Percentiles rank a stretch among this genome's conserved stretches.
Conservation (phyloP, 2,888 invertebrate species). For the Erpobdella octoculata region DNA sequence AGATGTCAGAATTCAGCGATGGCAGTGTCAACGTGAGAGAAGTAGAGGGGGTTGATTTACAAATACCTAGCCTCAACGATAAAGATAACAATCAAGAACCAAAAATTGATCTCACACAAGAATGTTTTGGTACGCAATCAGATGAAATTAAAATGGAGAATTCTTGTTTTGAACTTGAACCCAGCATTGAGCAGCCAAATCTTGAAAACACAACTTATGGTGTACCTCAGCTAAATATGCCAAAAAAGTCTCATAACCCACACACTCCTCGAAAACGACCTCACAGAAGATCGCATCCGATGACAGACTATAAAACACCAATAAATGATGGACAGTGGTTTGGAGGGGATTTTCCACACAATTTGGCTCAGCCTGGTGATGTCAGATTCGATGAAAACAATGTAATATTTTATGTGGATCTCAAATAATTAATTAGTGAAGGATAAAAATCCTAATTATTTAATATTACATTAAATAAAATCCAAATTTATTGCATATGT, state of each 20-base stretch:
- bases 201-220: neutral
- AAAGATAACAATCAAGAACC: neutral
- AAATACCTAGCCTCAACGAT: neutral
- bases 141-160: neutral
- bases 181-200: too few species aligned
- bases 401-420: too few species aligned
- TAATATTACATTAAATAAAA: too few species aligned
- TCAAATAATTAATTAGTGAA: too few species aligned
- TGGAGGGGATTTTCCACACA: neutral
- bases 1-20: neutral
- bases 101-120: neutral
- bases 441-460: too few species aligned
- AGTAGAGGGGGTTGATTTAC: slow-evolving; percentile 6
- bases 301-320: neutral
- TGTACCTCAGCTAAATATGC: neutral
- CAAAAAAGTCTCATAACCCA: neutral
- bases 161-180: neutral
- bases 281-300: neutral
- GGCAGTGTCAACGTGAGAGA: neutral
- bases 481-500: too few species aligned
- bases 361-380: too few species aligned
- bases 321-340: neutral
- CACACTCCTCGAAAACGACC: neutral
- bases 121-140: neutral
- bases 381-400: slow-evolving; percentile 5